Evolutionary conservation across 2,113 vertebrate genomes (phyloP).

Genomic region (Triplophysa tibetana): DNA sequence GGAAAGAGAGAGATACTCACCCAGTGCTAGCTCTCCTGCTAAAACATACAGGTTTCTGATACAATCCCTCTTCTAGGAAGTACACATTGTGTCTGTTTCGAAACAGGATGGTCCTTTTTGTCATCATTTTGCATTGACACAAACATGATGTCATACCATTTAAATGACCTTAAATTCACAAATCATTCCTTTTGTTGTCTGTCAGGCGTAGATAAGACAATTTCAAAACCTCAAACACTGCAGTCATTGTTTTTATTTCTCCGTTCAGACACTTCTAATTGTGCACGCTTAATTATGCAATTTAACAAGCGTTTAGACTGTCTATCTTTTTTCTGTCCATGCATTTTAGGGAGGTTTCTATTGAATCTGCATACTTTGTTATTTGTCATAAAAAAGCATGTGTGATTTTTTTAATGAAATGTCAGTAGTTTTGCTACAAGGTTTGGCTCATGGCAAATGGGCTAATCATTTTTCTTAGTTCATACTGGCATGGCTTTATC

Average conservation of each 20-base stretch:
- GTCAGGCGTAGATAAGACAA: background rate
- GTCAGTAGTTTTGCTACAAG: background rate
- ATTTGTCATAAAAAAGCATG: background rate
- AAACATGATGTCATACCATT: slow-evolving; percentile 20
- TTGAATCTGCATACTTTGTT: slow-evolving; percentile 10
- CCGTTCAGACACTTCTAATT: slow-evolving; percentile 36
- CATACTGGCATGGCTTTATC: slow-evolving; percentile 17
- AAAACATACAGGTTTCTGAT: background rate
- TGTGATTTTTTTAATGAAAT: slow-evolving; percentile 33
- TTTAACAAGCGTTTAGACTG: slow-evolving; percentile 1
- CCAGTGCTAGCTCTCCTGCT: background rate
- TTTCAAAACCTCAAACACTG: slow-evolving; percentile 31
- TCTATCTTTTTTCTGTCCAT: background rate
- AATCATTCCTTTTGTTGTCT: background rate
- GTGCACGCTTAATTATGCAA: slow-evolving; percentile 35
- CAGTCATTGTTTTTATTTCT: slow-evolving; percentile 36
- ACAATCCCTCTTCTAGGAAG: background rate
- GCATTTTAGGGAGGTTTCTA: slow-evolving; percentile 5
- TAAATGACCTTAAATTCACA: slow-evolving; percentile 1
- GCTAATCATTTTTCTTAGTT: slow-evolving; percentile 4
- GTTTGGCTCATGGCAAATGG: background rate
- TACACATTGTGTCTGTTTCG: background rate
- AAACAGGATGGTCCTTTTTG: background rate
- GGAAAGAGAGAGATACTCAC: background rate
- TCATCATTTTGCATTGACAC: background rate